Conservation (phyloP, 1,140 invertebrate species). For the Anastrepha ludens region DNA sequence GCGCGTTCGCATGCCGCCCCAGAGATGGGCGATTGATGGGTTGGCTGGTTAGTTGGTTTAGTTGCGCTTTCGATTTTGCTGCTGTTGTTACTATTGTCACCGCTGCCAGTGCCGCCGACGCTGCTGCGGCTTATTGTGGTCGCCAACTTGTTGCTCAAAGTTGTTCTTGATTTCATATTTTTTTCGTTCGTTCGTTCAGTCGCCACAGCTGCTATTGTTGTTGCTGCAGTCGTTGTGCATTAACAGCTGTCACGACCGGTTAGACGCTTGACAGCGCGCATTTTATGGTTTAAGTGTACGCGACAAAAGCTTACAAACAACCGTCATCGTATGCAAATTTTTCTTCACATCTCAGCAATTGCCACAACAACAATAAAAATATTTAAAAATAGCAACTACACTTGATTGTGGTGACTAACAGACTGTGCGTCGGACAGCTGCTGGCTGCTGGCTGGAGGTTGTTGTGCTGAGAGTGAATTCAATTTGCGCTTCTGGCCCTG, state of each 20-base stretch:
- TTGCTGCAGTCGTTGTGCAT: slow-evolving; percentile 39
- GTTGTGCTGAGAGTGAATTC: neutral
- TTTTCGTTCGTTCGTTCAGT: neutral
- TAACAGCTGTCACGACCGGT: slow-evolving; percentile 51
- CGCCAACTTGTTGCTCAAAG: slow-evolving; percentile 34
- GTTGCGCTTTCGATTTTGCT: neutral
- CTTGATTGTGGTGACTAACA: slow-evolving; percentile 39
- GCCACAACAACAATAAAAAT: neutral
- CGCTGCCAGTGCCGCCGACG: neutral
- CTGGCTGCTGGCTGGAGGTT: neutral
- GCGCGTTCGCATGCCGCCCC: neutral
- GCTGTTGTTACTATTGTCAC: neutral
- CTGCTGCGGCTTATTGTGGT: slow-evolving; percentile 5
- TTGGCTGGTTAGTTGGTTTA: neutral
- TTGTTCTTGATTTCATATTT: slow-evolving; percentile 51
- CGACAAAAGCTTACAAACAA: slow-evolving; percentile 46
- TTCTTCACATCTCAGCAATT: slow-evolving; percentile 28
- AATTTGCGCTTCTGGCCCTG: neutral
- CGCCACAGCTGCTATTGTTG: neutral
- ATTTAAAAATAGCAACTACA: slow-evolving; percentile 18
- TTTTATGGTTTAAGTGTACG: slow-evolving; percentile 47
- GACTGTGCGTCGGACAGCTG: slow-evolving; percentile 11
- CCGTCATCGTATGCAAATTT: slow-evolving; percentile 45
- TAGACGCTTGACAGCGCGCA: slow-evolving; percentile 42
- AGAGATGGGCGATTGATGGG: neutral